Base-by-base conservation (phyloP, 2,888 invertebrate species). In the Calameuta filiformis region DNA sequence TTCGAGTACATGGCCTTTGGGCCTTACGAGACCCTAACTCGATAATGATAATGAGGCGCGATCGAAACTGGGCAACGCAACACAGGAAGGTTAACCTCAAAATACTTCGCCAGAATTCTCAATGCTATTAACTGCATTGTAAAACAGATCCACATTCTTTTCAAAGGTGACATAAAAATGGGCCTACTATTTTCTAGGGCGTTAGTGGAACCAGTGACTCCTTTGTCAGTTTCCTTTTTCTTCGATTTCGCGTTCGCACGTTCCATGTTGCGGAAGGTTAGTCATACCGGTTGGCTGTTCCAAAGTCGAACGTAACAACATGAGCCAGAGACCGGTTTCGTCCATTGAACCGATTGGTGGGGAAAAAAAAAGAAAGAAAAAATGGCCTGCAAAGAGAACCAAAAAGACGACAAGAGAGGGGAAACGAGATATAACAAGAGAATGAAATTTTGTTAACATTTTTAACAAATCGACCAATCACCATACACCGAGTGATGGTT, bases 261-360 rank as follows among this genome's bases (percentile, higher is more conserved):
- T 78, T 77, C 74, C 76, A 80, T 77, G 84, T 88, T 88, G 87
- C 84, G 86, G 82, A 83, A 88, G 88, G 89, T 88, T 86, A 88
- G 88, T 88, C 88, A 89, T 87, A 89, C 88, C 86, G 86, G 87
- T 88, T 87, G 86, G 87, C 89, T 87, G 83, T 73, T 81, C 83
- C 71, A 34, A 71, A 33, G 80, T 81, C 77, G 76, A 85, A 83
- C 85, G 83, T 56, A 56, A 56, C 56, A 56, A 56, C 56, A 23
- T 23, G 56, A 83, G 84, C 82, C 80, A 80, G 75, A 79, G 84
- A 88, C 88, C 88, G 87, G 88, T 88, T 88, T 81, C 80, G 81
- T 83, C 83, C 88, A 87, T 87, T 86, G 85, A 81, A 81, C 81
- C 56, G 34, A 69, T 56, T 56, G 23, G 9, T 56, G 56, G 56